Percentiles rank a stretch among this genome's conserved stretches.
Evolutionary conservation across 2,113 vertebrate species (phyloP).

Genomic region (Prunella fulvescens): DNA sequence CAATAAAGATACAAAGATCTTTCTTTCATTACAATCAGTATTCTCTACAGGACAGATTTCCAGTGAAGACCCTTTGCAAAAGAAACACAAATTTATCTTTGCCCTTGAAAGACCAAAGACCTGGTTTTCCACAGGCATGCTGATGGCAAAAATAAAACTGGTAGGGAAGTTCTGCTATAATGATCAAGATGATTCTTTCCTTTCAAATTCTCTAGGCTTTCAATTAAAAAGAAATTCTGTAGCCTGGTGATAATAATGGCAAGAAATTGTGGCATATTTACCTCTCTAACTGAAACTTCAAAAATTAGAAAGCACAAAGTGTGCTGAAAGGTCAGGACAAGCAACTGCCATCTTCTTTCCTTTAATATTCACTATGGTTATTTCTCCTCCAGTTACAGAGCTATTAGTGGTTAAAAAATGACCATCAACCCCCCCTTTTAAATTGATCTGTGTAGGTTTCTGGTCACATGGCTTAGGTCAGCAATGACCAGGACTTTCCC

Average conservation of each 20-base stretch:
- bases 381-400: not conserved
- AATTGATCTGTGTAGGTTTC: not conserved
- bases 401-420: not conserved
- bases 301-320: not conserved
- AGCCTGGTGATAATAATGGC: not conserved
- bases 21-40: not conserved
- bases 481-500: not conserved
- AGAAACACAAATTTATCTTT: not conserved
- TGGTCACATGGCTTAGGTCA: not conserved
- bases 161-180: not conserved
- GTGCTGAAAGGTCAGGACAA: not conserved
- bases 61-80: not conserved
- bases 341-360: not conserved
- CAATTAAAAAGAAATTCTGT: not conserved
- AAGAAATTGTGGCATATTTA: not conserved
- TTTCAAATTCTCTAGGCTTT: not conserved
- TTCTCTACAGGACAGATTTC: not conserved
- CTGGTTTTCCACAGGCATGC: not conserved
- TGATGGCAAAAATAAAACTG: not conserved
- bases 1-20: not conserved
- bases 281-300: not conserved
- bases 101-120: conserved; percentile 12
- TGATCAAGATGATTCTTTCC: not conserved
- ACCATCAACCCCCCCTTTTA: not conserved
- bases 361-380: not conserved